Percentiles rank a stretch among this genome's conserved stretches.
Evolutionary conservation across 2,113 vertebrate species (phyloP).

Genomic region (Cebidichthys violaceus): DNA sequence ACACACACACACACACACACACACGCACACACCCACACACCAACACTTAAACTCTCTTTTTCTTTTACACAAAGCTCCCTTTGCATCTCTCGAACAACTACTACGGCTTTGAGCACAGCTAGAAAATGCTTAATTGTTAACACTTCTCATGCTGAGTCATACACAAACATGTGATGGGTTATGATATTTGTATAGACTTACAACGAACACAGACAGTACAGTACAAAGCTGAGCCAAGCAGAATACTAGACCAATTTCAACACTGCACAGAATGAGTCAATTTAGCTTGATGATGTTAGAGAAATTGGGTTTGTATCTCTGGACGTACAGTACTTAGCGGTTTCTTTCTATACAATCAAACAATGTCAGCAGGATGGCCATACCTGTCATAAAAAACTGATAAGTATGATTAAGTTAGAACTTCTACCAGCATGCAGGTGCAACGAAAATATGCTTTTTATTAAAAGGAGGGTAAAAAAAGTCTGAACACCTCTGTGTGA

Average conservation of each 20-base stretch:
- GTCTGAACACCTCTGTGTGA: not conserved
- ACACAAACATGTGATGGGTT: conserved; percentile 17
- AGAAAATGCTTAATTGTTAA: not conserved
- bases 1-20: conserved; percentile 15
- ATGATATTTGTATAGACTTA: conserved; percentile 7
- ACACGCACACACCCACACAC: conserved; percentile 16
- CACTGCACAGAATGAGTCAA: conserved; percentile 28
- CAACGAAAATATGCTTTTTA: not conserved
- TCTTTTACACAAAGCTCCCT: conserved; percentile 22
- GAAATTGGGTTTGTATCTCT: conserved; percentile 48
- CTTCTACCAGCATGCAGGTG: not conserved
- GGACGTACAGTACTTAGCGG: conserved; percentile 31
- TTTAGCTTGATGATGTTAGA: conserved; percentile 57
- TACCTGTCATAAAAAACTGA: not conserved
- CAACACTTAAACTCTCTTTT: conserved; percentile 13
- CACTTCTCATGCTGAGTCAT: conserved; percentile 4
- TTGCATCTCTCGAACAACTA: conserved; percentile 20
- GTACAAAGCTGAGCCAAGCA: conserved; percentile 7
- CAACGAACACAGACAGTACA: conserved; percentile 12
- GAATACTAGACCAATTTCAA: conserved; percentile 39
- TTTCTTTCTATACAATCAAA: conserved; percentile 45
- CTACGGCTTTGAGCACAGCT: conserved; percentile 13
- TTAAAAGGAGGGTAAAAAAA: not conserved
- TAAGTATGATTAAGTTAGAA: not conserved
- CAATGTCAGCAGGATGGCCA: conserved; percentile 19